Evolutionary conservation across 2,113 vertebrate genomes (phyloP).

Genomic region (Megalops atlanticus): DNA sequence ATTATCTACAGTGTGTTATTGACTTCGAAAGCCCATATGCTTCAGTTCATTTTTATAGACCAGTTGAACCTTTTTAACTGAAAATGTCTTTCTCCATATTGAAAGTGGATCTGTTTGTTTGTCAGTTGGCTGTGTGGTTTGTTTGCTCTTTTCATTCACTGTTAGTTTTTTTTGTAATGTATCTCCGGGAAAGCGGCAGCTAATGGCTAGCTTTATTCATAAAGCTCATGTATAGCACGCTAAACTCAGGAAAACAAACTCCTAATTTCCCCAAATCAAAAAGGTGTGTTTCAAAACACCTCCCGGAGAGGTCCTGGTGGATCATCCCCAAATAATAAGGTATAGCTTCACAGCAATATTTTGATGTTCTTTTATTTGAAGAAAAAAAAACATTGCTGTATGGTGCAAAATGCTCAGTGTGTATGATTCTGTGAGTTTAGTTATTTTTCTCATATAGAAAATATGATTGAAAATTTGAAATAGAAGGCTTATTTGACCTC

Average conservation of each 20-base stretch:
- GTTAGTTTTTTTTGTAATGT: background rate
- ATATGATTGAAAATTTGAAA: background rate
- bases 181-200: background rate
- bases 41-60: background rate
- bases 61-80: conserved; percentile 1
- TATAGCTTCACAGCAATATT: background rate
- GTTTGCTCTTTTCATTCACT: background rate
- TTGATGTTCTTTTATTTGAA: conserved; percentile 3
- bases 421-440: background rate
- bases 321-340: background rate
- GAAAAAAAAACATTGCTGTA: background rate
- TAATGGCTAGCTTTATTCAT: background rate
- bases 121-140: background rate
- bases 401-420: background rate
- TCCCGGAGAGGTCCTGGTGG: background rate
- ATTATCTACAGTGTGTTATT: conserved; percentile 3
- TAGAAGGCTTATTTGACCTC: background rate
- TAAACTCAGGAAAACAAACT: background rate
- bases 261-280: conserved; percentile 2
- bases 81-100: background rate
- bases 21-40: background rate
- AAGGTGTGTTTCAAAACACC: conserved; percentile 58
- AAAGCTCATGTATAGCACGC: background rate
- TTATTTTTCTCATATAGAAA: background rate
- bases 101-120: background rate